These are phyloP conservation scores for Monochamus alternatus DNA, from an alignment of 2,888 invertebrate species.

Conservation along the genomic window DNA sequence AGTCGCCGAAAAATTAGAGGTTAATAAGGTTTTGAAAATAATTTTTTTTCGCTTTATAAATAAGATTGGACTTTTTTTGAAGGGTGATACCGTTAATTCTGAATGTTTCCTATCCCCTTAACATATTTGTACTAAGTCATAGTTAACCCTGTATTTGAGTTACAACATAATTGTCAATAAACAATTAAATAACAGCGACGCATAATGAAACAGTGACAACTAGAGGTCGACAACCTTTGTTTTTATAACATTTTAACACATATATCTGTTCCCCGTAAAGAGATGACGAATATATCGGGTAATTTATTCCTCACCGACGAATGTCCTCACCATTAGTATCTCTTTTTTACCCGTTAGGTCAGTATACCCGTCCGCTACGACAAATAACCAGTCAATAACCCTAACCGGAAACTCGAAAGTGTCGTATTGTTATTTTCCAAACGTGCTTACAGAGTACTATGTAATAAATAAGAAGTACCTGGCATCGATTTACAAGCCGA, in stretches of 20 bases:
- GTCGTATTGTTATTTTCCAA: conserved; percentile 46
- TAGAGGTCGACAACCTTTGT: conserved; percentile 42
- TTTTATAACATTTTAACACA: conserved; percentile 44
- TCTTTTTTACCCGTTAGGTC: conserved; percentile 42
- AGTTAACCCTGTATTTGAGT: too few relatives aligned
- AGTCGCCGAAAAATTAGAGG: too few relatives aligned
- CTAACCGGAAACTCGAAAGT: conserved; percentile 45
- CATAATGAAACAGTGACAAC: conserved; percentile 16
- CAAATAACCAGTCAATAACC: conserved; percentile 52
- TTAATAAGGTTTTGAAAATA: too few relatives aligned
- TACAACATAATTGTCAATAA: background rate
- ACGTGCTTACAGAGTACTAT: conserved; percentile 28
- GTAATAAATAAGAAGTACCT: conserved; percentile 30
- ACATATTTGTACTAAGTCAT: too few relatives aligned
- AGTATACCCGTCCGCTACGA: conserved; percentile 39
- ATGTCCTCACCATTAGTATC: conserved; percentile 39
- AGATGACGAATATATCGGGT: conserved; percentile 43
- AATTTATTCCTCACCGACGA: conserved; percentile 31
- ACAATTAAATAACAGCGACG: conserved; percentile 23
- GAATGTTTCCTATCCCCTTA: too few relatives aligned
- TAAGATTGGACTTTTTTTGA: too few relatives aligned
- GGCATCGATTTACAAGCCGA: conserved; percentile 25
- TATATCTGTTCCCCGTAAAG: conserved; percentile 41
- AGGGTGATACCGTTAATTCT: too few relatives aligned
- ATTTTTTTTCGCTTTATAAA: too few relatives aligned